These are phyloP conservation scores for Laticauda laticaudata DNA, from an alignment of 2,113 vertebrate species.

Conservation along the genomic window DNA sequence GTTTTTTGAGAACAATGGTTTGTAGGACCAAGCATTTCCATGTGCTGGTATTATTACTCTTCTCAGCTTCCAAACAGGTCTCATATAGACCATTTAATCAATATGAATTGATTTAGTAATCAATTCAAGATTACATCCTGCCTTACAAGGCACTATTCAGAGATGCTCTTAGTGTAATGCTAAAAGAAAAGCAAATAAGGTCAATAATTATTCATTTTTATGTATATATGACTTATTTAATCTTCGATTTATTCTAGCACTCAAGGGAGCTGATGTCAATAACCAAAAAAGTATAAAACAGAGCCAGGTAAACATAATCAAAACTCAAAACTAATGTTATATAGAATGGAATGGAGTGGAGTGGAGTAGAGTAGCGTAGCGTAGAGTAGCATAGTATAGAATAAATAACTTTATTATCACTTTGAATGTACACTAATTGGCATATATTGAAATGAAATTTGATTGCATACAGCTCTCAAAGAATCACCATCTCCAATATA, in stretches of 20 bases:
- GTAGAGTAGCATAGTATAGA: no score
- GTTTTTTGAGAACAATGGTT: background rate
- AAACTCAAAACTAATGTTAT: background rate
- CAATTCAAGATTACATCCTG: background rate
- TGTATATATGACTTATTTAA: background rate
- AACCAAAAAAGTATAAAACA: background rate
- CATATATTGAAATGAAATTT: no score
- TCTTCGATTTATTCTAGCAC: background rate
- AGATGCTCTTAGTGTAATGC: background rate
- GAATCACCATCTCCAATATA: no score
- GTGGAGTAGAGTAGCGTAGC: no score
- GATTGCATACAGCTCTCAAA: no score
- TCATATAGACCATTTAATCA: background rate
- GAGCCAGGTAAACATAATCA: background rate
- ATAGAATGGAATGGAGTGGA: no score
- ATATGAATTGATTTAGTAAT: background rate
- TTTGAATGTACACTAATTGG: no score
- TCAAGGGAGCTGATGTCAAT: background rate
- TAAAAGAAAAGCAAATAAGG: background rate
- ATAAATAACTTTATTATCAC: no score
- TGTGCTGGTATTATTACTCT: background rate
- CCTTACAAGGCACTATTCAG: background rate
- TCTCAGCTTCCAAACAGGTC: background rate
- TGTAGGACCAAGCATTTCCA: background rate
- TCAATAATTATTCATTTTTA: background rate